These are phyloP conservation scores for Spheniscus humboldti DNA, from an alignment of 2,797 vertebrate genomes.

Conservation along the genomic window DNA sequence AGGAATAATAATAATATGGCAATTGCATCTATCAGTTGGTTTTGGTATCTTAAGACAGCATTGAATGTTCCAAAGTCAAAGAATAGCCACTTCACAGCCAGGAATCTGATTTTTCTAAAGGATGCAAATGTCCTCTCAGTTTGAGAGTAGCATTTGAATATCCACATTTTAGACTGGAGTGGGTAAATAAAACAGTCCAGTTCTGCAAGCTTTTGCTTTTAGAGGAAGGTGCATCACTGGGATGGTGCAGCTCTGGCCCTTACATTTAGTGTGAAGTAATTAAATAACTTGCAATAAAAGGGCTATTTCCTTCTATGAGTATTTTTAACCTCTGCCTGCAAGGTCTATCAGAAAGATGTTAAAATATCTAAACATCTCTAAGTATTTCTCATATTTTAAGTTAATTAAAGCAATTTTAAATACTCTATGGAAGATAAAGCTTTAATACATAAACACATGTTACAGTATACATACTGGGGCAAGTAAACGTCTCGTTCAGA, in stretches of 20 bases:
- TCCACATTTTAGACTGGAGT: not conserved
- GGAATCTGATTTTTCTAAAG: not conserved
- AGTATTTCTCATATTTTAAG: not conserved
- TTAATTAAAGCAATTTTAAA: not conserved
- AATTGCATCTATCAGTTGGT: not conserved
- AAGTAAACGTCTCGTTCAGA: not conserved
- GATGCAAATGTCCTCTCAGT: fast-evolving
- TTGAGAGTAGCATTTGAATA: not conserved
- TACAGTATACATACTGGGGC: not conserved
- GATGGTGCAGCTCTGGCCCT: not conserved
- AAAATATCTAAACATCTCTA: not conserved
- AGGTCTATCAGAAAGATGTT: not conserved
- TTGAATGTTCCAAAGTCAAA: not conserved
- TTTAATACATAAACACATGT: not conserved
- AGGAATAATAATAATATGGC: not conserved
- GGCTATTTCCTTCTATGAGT: not conserved
- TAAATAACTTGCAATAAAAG: not conserved
- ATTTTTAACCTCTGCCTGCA: not conserved
- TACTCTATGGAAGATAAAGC: not conserved
- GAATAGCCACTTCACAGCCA: not conserved
- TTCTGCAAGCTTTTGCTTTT: not conserved
- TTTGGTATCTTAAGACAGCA: not conserved
- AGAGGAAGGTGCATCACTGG: not conserved
- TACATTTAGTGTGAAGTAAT: not conserved
- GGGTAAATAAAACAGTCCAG: not conserved